Base-by-base conservation (phyloP, 2,113 vertebrate genomes). In the Bungarus multicinctus region DNA sequence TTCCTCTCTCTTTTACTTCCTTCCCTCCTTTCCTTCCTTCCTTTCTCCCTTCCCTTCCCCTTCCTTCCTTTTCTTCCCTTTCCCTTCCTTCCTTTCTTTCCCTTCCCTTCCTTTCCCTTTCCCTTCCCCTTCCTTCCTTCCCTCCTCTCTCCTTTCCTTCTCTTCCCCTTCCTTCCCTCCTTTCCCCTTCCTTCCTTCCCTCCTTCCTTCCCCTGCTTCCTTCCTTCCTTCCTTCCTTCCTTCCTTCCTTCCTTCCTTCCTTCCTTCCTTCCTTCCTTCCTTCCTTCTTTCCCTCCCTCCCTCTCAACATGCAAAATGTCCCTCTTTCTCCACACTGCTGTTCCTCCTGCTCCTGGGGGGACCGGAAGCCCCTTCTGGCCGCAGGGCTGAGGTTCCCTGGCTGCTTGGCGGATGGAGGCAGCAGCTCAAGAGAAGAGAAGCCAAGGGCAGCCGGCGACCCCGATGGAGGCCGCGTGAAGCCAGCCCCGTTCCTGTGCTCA, bases 381-480 rank as follows among this genome's bases (percentile, higher is more conserved):
- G 64, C 64, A 47, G 52, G 52, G 64, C 91, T 89, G n/a, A 0
- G 43, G 92, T n/a, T 25, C 39, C 53, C 87, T 0, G 87, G 54
- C 93, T 85, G 90, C 9, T 0, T 27, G 88, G 0, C 0, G 39
- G 1, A 0, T 3, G 14, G 16, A 23, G 89, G 92, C 93, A 0
- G 12, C 85, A 5, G 87, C 12, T 5, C 12, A 4, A 0, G 2
- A 5, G 4, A 53, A 81, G 54, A 0, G 3, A 14, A 5, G 30
- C 30, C 88, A 87, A 52, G 88, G 25, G 12, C 10, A 6, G 1
- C 22, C 5, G 3, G 8, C 58, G 0, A 10, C 58, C 10, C 30
- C 12, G 3, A 12, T 0, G 0, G 64, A 94, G 60, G 60, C 85
- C 0, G 0, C 54, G 47, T 52, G 0, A 93, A 94, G 25, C 60